Conservation (phyloP, 2,113 vertebrate genomes). For the Scortum barcoo region DNA sequence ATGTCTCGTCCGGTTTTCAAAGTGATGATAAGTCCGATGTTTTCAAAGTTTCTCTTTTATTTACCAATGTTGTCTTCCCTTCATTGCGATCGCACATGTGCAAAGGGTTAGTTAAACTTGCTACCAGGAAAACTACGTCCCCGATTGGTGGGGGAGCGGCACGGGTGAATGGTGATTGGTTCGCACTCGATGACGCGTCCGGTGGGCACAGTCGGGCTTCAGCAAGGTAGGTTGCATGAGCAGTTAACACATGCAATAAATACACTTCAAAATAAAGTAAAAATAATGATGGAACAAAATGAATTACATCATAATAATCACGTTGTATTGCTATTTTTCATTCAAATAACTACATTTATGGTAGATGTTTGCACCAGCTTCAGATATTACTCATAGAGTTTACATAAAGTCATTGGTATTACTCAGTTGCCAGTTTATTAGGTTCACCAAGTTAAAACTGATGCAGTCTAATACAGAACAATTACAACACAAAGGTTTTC, state of each 20-base stretch:
- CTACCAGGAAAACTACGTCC: constrained; percentile 9
- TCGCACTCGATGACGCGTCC: background rate
- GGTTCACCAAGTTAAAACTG: background rate
- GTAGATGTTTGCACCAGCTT: background rate
- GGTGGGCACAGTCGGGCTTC: background rate
- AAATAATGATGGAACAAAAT: background rate
- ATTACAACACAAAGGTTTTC: background rate
- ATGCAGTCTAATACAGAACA: background rate
- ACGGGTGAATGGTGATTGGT: constrained; percentile 43
- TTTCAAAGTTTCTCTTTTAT: background rate
- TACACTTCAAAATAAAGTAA: background rate
- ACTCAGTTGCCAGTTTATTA: background rate
- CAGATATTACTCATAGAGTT: background rate
- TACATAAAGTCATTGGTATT: no score
- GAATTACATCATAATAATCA: background rate
- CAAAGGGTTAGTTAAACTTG: constrained; percentile 50
- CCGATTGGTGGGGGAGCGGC: constrained; percentile 45
- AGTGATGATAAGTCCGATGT: fast-evolving
- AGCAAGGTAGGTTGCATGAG: constrained; percentile 68
- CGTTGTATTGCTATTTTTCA: background rate
- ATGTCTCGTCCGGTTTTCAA: constrained; percentile 30
- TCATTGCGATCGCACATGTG: constrained; percentile 70
- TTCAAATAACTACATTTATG: background rate
- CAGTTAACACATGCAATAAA: constrained; percentile 24
- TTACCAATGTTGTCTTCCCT: background rate